Evolutionary conservation across 2,888 invertebrate species (phyloP).

Genomic region (Drosophila silvestris): DNA sequence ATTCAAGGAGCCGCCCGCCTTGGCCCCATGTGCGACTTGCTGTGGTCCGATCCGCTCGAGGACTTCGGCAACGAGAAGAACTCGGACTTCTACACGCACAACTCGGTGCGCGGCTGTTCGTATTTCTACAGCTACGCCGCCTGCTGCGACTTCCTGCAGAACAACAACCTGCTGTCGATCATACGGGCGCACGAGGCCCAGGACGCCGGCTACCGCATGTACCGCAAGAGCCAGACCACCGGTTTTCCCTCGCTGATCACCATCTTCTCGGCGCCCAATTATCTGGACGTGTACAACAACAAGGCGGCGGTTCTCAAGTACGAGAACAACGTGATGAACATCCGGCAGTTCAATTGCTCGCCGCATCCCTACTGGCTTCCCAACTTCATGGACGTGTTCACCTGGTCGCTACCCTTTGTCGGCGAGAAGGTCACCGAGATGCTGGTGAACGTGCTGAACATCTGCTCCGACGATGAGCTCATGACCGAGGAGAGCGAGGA

Average conservation of each 20-base stretch:
- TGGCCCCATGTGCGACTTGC: conserved; percentile 99
- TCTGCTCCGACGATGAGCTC: conserved; percentile 99
- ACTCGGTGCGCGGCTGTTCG: conserved; percentile 99
- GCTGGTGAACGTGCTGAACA: conserved; percentile 99
- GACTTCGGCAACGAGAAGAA: conserved; percentile 99
- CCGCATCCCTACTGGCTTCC: conserved; percentile 99
- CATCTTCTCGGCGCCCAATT: conserved; percentile 99
- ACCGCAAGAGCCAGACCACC: conserved; percentile 99
- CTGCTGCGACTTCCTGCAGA: conserved; percentile 99
- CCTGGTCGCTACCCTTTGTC: conserved; percentile 99
- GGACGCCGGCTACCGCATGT: conserved; percentile 99
- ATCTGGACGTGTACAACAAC: conserved; percentile 99
- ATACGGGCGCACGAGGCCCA: conserved; percentile 99
- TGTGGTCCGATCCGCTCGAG: conserved; percentile 99
- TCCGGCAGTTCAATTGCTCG: conserved; percentile 99
- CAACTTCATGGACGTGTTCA: conserved; percentile 99
- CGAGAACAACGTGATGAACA: conserved; percentile 99
- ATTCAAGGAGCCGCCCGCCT: conserved; percentile 99
- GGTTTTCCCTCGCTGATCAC: conserved; percentile 99
- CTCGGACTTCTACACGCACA: conserved; percentile 99
- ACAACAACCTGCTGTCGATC: conserved; percentile 99
- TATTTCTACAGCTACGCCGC: conserved; percentile 99
- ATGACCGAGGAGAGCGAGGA: conserved; percentile 97
- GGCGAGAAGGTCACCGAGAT: conserved; percentile 99
- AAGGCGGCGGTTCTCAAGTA: conserved; percentile 99